A percentile compares a stretch with the other conserved stretches of the same genome.
These are phyloP conservation scores for Morpho helenor DNA, from an alignment of 2,888 invertebrate genomes.

Conservation along the genomic window DNA sequence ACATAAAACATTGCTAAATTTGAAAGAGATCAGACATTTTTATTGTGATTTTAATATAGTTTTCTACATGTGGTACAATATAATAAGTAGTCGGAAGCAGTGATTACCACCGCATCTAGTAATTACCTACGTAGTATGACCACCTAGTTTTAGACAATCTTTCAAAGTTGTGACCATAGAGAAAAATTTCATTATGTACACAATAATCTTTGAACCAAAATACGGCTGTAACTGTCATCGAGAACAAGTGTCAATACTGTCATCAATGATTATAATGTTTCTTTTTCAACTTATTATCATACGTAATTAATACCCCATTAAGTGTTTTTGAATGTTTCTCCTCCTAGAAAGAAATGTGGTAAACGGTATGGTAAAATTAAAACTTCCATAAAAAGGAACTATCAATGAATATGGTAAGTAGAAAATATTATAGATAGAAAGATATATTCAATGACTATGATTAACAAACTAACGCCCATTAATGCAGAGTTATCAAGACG, in stretches of 20 bases:
- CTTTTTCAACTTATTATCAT: constrained; percentile 17
- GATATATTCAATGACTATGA: constrained; percentile 8
- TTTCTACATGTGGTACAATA: no score
- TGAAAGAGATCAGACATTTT: no score
- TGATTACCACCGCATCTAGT: no score
- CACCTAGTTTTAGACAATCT: no score
- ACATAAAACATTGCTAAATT: no score
- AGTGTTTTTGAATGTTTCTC: constrained; percentile 10
- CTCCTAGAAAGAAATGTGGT: constrained; percentile 13
- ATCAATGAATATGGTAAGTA: constrained; percentile 22
- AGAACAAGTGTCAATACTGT: neutral
- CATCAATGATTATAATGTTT: constrained; percentile 13
- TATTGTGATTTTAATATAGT: no score
- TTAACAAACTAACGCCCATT: constrained; percentile 16
- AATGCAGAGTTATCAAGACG: constrained; percentile 76
- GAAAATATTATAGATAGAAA: neutral
- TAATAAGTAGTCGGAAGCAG: no score
- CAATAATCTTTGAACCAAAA: no score
- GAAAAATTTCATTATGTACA: no score
- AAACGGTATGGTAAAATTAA: constrained; percentile 7
- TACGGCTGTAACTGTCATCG: no score
- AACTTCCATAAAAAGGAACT: constrained; percentile 7
- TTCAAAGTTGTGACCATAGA: no score
- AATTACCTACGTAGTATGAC: no score
- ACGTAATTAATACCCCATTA: constrained; percentile 11